Base-by-base conservation (phyloP, 2,797 vertebrate species). In the Trichosurus vulpecula region DNA sequence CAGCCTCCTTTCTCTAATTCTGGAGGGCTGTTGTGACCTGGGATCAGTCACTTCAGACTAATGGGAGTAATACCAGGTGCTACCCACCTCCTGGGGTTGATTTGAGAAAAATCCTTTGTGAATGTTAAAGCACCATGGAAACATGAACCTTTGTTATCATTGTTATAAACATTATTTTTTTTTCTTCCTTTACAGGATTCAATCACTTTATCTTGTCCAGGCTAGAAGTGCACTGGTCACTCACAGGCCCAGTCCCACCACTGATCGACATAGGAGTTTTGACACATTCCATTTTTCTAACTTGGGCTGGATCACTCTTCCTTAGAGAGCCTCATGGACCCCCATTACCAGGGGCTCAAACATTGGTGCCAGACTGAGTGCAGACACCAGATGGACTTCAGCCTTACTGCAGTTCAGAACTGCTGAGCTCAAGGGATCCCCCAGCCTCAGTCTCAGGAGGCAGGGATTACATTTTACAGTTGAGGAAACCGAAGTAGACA, bases 61-160 rank as follows among this genome's bases (percentile, higher is more conserved):
- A 90, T 31, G 25, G 51, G 27, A 52, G 52, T 52, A 27, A 52
- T 25, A 41, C 41, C n/a, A 74, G 11, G 2, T 6, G 19, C 66
- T 41, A n/a, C 14, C 16, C 16, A 22, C n/a, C 66, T 12, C 0
- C 41, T 12, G 12, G 35, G 35, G 5, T 8, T 2, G 61, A 74
- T 19, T n/a, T n/a, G 61, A 74, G 35, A 74, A 41, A 74, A 74
- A 74, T 16, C 35, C 35, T 6, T 74, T 19, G 35, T 74, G 61
- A 74, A 41, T n/a, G 16, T 74, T 41, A 74, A 74, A 74, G 61
- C 35, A 6, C 61, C 19, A 61, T 35, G 31, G 30, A 19, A 19
- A 74, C 5, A 0, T 0, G 35, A n/a, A 27, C 13, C 19, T 19
- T 5, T 41, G 35, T 19, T 41, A 22, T 2, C 22, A 0, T 22